Conservation (phyloP, 2,113 vertebrate genomes). For the Petroica traversi region DNA sequence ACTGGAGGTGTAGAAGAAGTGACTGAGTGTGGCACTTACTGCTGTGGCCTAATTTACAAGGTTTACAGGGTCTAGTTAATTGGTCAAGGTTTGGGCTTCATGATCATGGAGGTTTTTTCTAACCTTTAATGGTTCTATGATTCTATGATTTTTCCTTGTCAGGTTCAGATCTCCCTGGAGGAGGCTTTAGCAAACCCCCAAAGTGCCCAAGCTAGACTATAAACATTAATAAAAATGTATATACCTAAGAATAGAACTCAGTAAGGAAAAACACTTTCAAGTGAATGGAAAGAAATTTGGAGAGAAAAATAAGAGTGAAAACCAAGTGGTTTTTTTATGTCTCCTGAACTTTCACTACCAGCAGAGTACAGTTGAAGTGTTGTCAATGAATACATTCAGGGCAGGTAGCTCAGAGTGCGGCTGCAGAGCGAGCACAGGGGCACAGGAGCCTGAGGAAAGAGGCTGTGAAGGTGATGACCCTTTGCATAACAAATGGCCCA, state of each 20-base stretch:
- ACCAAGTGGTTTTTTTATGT: neutral
- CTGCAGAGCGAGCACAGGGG: neutral
- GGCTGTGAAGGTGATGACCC: neutral
- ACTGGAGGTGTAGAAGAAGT: neutral
- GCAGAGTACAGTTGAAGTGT: neutral
- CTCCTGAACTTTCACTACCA: neutral
- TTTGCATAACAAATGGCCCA: neutral
- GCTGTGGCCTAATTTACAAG: neutral
- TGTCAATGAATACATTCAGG: neutral
- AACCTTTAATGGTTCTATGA: neutral
- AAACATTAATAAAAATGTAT: neutral
- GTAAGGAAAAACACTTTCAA: neutral
- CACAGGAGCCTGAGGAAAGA: neutral
- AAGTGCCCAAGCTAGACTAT: neutral
- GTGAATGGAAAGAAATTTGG: neutral
- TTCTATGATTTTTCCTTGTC: neutral
- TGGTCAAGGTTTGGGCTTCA: neutral
- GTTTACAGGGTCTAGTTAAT: neutral
- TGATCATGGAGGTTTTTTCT: neutral
- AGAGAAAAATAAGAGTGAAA: neutral
- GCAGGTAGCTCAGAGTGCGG: neutral
- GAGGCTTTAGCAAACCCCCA: neutral
- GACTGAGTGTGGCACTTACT: neutral
- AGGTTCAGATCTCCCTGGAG: neutral
- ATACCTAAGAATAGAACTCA: neutral